Percentiles rank a stretch among this genome's conserved stretches.
phyloP scores from a whole-genome alignment of 2,797 vertebrate species.

The Acipenser transmontanus region DNA sequence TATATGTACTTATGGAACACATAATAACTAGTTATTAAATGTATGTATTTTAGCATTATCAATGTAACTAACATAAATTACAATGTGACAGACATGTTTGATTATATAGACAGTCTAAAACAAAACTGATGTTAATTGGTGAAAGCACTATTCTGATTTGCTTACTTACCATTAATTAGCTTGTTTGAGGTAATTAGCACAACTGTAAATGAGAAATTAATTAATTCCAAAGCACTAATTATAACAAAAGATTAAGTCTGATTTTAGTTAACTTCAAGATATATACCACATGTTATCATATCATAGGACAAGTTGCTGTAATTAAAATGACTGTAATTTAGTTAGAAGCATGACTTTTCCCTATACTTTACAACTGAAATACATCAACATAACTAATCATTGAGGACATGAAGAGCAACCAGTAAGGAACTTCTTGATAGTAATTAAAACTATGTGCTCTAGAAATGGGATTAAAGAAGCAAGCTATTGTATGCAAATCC shows the following conservation, averaged over 20 bases:
- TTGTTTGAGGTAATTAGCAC: constrained; percentile 24
- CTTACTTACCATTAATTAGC: constrained; percentile 47
- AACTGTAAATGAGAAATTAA: constrained; percentile 51
- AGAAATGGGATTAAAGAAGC: constrained; percentile 58
- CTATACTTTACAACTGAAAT: constrained; percentile 42
- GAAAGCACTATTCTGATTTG: constrained; percentile 32
- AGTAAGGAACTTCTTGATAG: constrained; percentile 51
- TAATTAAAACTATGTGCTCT: constrained; percentile 60
- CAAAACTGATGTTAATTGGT: constrained; percentile 27
- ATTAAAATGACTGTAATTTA: constrained; percentile 61
- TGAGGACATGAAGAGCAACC: constrained; percentile 55
- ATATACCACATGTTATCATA: constrained; percentile 37
- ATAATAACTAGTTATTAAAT: no score
- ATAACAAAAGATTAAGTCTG: constrained; percentile 55
- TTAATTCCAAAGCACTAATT: constrained; percentile 63
- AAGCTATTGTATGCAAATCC: constrained; percentile 4
- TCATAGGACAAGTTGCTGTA: constrained; percentile 33
- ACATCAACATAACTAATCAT: constrained; percentile 47
- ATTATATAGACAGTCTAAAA: background rate
- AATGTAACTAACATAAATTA: no score
- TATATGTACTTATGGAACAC: no score
- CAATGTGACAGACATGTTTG: no score
- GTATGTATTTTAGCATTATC: no score
- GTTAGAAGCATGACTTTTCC: constrained; percentile 51
- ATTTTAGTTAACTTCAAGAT: constrained; percentile 37